Base-by-base conservation (phyloP, 2,113 vertebrate genomes). In the Vanacampus margaritifer region DNA sequence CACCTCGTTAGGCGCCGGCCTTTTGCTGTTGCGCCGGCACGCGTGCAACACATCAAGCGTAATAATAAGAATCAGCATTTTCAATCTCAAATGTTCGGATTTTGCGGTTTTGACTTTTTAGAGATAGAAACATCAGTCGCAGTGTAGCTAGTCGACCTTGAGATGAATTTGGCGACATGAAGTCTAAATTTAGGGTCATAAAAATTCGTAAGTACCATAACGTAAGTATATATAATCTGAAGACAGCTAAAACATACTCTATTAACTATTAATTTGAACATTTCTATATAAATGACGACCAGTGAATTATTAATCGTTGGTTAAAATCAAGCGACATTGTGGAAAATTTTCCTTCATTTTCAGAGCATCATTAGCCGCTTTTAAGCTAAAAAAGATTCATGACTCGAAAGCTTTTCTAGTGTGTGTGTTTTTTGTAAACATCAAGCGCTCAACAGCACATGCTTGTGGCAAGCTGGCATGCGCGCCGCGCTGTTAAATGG, bases 401-500 rank as follows among this genome's bases (percentile, higher is more conserved):
- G 64, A 80, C 62, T 71, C 46, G 48, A 81, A 53, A 73, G 64
- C 72, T 71, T 60, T 77, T 75, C 54, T 64, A 57, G 64, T 62
- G 66, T 58, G 28, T 32, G 28, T 4, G 28, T 57, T 60, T 69
- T 73, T 78, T 67, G 73, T 67, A 74, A 67, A 79, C 72, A 74
- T 79, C 74, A 81, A 41, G 23, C 71, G 83, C 72, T 84, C 72
- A 82, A 67, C 59, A 64, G 21, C 26, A 66, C 45, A 36, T 26
- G 63, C 67, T 78, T 68, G 62, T 59, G 71, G 65, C 1, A 56
- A 28, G 24, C 23, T 71, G 71, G 57, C 71, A 65, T 75, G 67
- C 64, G 73, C 71, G 78, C 60, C 63, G 61, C 58, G 39, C 32
- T 64, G 59, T 67, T 82, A 74, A 84, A 86, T 78, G 61, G 73